Evolutionary conservation across 2,113 vertebrate species (phyloP), one percentile per base, ranked within the genome.

Genomic region (Trematocara zebra): DNA sequence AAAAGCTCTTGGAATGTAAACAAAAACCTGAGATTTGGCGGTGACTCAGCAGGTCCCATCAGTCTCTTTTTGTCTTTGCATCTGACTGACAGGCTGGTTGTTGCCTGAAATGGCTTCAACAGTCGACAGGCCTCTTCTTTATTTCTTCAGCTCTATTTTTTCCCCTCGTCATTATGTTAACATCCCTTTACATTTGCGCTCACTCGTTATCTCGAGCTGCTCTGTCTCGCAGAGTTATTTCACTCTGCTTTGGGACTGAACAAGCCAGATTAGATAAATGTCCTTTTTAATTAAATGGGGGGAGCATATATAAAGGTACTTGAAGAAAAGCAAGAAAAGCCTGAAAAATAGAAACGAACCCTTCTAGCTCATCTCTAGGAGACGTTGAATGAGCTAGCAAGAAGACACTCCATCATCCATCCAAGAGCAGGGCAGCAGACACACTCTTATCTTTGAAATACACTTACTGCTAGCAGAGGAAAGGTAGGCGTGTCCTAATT

Each of bases 221-320:
- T 80, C 61, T 35, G 28, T 84, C 67, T 84, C 35, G 42, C 72
- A 9, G 20, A 51, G 44, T 88, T 81, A 52, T 85, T 85, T 88
- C 33, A 31, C 49, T 84, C 52, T 31, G 80, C 52, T 83, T 64
- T 69, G 47, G 53, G 40, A 72, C 20, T 57, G 85, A 87, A 85
- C 47, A 49, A 49, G 64, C 84, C 74, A 26, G 40, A 90, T 94
- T 88, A 82, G 85, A 93, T 93, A 92, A 87, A 67, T 72, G 80
- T 31, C 51, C 6, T 4, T 61, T 87, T 92, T 88, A 92, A 92
- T 92, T 87, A 80, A 88, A 85, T 44, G 87, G 56, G 4, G 4
- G 40, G 52, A 26, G 64, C 15, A 28, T 52, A 79, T 74, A 82
- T 37, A 57, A 87, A 67, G 56, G 74, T 51, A 44, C 44, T 59